Evolutionary conservation across 2,113 vertebrate species (phyloP).

Genomic region (Oreamnos americanus): DNA sequence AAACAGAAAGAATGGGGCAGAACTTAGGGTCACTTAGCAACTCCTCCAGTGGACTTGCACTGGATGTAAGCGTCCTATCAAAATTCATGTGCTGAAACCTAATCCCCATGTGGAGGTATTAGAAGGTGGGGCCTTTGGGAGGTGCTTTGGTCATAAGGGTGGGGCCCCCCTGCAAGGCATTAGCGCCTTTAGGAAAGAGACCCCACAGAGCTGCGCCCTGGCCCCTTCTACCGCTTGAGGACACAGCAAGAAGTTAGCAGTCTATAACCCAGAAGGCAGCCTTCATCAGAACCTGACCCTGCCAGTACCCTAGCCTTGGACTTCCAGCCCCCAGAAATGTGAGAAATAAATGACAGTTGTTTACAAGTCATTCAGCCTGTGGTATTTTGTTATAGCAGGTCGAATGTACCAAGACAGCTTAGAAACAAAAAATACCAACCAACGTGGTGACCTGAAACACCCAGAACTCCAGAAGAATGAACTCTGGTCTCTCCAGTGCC

Average conservation of each 20-base stretch:
- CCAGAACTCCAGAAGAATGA: neutral
- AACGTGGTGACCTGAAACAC: neutral
- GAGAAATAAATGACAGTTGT: neutral
- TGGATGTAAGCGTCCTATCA: neutral
- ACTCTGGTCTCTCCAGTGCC: neutral
- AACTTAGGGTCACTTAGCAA: neutral
- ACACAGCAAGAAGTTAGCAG: neutral
- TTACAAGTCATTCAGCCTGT: neutral
- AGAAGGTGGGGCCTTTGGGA: neutral
- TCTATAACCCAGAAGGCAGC: accelerated
- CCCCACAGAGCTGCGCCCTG: neutral
- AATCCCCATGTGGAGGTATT: neutral
- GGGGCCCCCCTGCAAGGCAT: neutral
- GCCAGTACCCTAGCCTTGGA: neutral
- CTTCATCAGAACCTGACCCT: neutral
- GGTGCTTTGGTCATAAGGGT: neutral
- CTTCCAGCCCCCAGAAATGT: too few relatives aligned
- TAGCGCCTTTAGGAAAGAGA: neutral
- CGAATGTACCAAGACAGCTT: accelerated
- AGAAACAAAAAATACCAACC: neutral
- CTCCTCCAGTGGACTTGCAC: neutral
- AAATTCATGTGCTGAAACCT: neutral
- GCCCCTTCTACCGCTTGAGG: too few relatives aligned
- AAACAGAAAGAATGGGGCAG: neutral
- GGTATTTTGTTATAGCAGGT: neutral